Evolutionary conservation across 2,888 invertebrate species (phyloP), one percentile per base, ranked within the genome.

Genomic region (Gortyna flavago): DNA sequence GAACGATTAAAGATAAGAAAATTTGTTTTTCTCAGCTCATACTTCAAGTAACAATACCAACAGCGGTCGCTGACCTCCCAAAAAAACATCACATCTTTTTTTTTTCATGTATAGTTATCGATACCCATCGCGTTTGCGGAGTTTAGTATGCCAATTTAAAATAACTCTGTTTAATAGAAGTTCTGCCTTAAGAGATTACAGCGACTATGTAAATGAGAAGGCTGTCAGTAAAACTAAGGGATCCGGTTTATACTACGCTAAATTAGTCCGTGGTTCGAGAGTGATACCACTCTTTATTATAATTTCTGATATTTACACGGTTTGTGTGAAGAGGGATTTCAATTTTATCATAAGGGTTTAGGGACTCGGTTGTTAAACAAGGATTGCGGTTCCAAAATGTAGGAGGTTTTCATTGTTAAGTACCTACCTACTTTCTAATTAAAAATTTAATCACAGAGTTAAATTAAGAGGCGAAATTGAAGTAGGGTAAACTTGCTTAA

Each of bases 151-250:
- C 21, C 21, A 51, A 9, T 54, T 54, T 54, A 25, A 25, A 54
- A 54, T 25, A 54, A 3, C 25, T 8, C 9, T 32, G 18, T 9
- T 32, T 69, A 69, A 51, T 16, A 29, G 64, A 70, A 41, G 5
- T 54, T 64, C 51, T 65, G 65, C 29, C 38, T 51, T 21, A 29
- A 64, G 41, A 76, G 66, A 73, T 77, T 65, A 71, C 76, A 80
- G 51, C 11, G 21, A 38, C 38, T 76, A 83, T 83, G 76, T 67
- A 76, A 80, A 83, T 80, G 72, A 80, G 64, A 18, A 21, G 48
- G 57, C 70, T 68, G 76, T 44, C 41, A 57, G 82, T 41, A 32
- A 64, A 83, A 72, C 57, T 59, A 64, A 66, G 62, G 72, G 62
- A 69, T 75, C 8, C n/a, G 35, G 69, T 48, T 61, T 16, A 32